These are phyloP conservation scores for Clarias gariepinus DNA, from an alignment of 2,113 vertebrate genomes.

Conservation along the genomic window DNA sequence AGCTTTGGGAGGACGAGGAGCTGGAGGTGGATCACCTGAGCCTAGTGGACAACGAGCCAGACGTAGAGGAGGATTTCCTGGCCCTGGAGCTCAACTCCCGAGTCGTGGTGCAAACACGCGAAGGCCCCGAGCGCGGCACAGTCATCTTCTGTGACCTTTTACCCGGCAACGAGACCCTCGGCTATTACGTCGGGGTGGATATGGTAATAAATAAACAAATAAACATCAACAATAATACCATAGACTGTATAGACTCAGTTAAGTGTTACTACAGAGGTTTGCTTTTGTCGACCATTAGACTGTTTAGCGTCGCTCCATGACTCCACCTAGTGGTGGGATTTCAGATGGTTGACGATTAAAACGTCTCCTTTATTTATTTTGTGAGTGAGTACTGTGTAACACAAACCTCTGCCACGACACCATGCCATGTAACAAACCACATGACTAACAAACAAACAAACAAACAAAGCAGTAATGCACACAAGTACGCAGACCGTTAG, in stretches of 20 bases:
- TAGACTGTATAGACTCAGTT: no score
- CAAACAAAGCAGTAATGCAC: neutral
- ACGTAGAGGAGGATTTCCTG: slow-evolving; percentile 72
- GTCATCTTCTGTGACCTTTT: slow-evolving; percentile 97
- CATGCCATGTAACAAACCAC: no score
- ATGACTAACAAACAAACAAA: neutral
- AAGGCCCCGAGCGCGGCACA: slow-evolving; percentile 89
- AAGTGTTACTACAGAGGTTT: no score
- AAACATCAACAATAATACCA: neutral
- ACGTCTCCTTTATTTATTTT: no score
- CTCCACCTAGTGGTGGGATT: no score
- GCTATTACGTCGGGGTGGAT: slow-evolving; percentile 96
- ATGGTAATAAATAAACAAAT: slow-evolving; percentile 77
- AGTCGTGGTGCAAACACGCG: slow-evolving; percentile 90
- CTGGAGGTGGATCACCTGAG: slow-evolving; percentile 84
- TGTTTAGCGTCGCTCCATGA: no score
- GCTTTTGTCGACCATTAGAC: no score
- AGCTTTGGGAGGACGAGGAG: slow-evolving; percentile 86
- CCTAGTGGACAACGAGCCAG: slow-evolving; percentile 81
- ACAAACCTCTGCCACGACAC: no score
- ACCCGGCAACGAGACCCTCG: slow-evolving; percentile 92
- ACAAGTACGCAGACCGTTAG: neutral
- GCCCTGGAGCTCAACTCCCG: slow-evolving; percentile 94
- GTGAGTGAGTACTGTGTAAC: no score
- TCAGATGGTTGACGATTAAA: no score